Base-by-base conservation (phyloP, 37 sponge, comb jelly and placozoan species). In the Diacarnus erythraeanus region DNA sequence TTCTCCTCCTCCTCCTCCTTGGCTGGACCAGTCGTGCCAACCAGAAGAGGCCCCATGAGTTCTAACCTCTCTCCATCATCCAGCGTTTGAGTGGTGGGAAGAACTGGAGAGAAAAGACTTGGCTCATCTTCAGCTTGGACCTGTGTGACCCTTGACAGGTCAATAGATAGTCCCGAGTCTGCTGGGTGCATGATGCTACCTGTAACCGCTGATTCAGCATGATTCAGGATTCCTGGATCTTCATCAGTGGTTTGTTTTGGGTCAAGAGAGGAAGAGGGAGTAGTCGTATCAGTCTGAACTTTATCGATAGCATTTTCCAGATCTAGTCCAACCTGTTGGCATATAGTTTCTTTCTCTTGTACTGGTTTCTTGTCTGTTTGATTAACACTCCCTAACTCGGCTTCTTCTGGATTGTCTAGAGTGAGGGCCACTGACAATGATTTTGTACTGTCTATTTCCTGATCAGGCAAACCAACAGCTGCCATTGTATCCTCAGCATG, bases 121-220 rank as follows among this genome's bases (percentile, higher is more conserved):
- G 40, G 17, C 0, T 43, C 21, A 42, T 78, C 74, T 23, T 29
- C n/a, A 44, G 51, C 47, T 29, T 33, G 41, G 15, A 43, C 64
- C 64, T 17, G 27, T 10, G 64, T 0, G 22, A 77, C 77, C 6
- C 27, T 18, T 0, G 77, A 23, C 77, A 77, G 8, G 65, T 77
- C 64, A 6, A 74, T 54, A 54, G 74, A 74, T 12, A 74, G 57
- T 47, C 8, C 36, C 9, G 65, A 37, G 34, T 79, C 80, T n/a
- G 33, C 60, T 44, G 29, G 25, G 26, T 76, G 77, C 80, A 80
- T 80, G 41, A 80, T 71, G 70, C 80, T 79, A 27, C 80, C 80
- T 57, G 38, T 59, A 75, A 10, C 37, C 25, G 5, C 59, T 75
- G 59, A 12, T 29, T 56, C 15, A 26, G 27, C 36, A 59, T 38